Base-by-base conservation (phyloP, 30 jellyfish, hydroid and myxozoan genomes). In the Pelagia noctiluca region DNA sequence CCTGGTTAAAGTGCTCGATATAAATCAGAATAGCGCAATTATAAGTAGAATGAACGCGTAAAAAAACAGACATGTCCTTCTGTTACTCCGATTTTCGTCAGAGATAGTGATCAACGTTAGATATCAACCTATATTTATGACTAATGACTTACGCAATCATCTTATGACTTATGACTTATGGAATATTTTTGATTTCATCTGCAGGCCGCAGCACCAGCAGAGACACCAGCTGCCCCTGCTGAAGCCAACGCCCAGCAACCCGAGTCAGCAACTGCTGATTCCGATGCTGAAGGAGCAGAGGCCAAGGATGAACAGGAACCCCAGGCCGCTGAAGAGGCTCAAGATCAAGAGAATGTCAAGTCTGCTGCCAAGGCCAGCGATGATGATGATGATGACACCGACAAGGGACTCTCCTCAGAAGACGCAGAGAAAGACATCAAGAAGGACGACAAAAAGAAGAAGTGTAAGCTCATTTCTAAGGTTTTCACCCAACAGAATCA, bases 181-280 rank as follows among this genome's bases (percentile, higher is more conserved):
- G n/a, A n/a, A n/a, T n/a, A n/a, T n/a, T n/a, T n/a, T n/a, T n/a
- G n/a, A n/a, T n/a, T n/a, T n/a, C n/a, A n/a, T n/a, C n/a, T n/a
- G n/a, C n/a, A n/a, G n/a, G n/a, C n/a, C n/a, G n/a, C n/a, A n/a
- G n/a, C 57, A 42, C 12, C 57, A 42, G 68, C 68, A 8, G 68
- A 52, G 68, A 52, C 16, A 30, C 68, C 68, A 52, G 68, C 68
- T 10, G 68, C 64, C 46, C 22, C 7, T 1, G 49, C 8, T 18
- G 47, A 82, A 80, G 89, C 82, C 5, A 80, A 78, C 26, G 85
- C 85, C 22, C 86, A 68, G 25, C 62, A 68, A 53, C 84, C 63
- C 24, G 23, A 68, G 62, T 72, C 85, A 31, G 33, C 60, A 31
- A 64, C 90, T 47, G 83, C 76, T 36, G 28, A 73, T 37, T 38